Evolutionary conservation across 2,797 vertebrate genomes (phyloP), one percentile per base, ranked within the genome.

Genomic region (Gila robusta): DNA sequence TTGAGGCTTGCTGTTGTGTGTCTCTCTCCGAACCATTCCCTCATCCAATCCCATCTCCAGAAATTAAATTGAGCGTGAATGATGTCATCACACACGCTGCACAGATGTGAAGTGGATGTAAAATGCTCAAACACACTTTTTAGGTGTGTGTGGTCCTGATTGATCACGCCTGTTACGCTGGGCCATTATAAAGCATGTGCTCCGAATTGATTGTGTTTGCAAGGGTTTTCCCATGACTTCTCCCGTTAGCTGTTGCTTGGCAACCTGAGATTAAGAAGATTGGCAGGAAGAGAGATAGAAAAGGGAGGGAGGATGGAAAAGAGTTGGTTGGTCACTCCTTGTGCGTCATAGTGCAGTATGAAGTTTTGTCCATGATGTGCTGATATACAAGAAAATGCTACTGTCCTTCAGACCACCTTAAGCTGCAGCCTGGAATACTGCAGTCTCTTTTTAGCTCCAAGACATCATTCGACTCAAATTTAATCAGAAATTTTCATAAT

Each of bases 181-280:
- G 71, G 19, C 79, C n/a, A 5, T 87, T 64, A 37, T 82, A 70
- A 56, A 28, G 62, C 64, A 28, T 37, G 23, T 47, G 76, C 14
- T 39, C 26, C 10, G 54, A 47, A 26, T 41, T 39, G n/a, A 49
- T 37, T 73, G 83, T 87, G 32, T 26, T 26, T 80, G 79, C 64
- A 28, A 84, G 85, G 89, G 84, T 79, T 91, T 87, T 79, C 89
- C 85, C 79, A 54, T 81, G 81, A 59, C 83, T 79, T 23, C 62
- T 83, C 86, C 82, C 62, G 56, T 89, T 89, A 73, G 81, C 78
- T 77, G 91, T 91, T 90, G 88, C 90, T 81, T 86, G 66, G 91
- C 87, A 90, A 91, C 92, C 39, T 76, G 52, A 74, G 83, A 84
- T 89, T 86, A 86, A 79, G 23, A 52, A 87, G 86, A 89, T 71